Evolutionary conservation across 2,113 vertebrate genomes (phyloP), one percentile per base, ranked within the genome.

Genomic region (Catharus fuscescens): DNA sequence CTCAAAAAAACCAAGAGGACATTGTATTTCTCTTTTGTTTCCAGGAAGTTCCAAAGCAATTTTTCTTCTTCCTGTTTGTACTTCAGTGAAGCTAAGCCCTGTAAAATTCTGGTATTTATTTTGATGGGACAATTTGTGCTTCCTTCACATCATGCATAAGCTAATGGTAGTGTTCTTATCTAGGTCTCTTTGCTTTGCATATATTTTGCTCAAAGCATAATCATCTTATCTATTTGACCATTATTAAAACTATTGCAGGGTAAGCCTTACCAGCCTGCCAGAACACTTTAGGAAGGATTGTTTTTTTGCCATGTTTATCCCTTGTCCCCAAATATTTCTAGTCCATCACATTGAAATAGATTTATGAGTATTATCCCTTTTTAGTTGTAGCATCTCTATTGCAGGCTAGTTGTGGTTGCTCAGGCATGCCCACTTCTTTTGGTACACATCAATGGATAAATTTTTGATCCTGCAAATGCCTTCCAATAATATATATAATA

Each of bases 1-100:
- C 1, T 1, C n/a, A 26, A 38, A n/a, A 25, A 13, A 24, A 36
- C 4, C 3, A 38, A 56, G 8, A 5, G 4, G 10, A n/a, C 14
- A 44, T 6, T 40, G 13, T 34, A 29, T 50, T 71, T 86, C 26
- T 78, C 16, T 48, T 73, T 62, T 47, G 2, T 28, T 82, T 54
- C 15, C 31, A 79, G 21, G 10, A 9, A 61, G 14, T 40, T 84
- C 6, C 15, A 74, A 73, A 76, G 8, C 10, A 86, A 53, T 76
- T 74, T 24, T 56, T 74, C 5, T 79, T 86, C n/a, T 42, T 78
- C 17, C 18, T 82, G 13, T 26, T 54, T 70, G 13, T n/a, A 10
- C 23, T 80, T 28, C 28, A 81, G 70, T 53, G 19, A 79, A 56
- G 57, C 10, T 31, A 38, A 79, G 17, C 10, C 16, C 1, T 76